These are phyloP conservation scores for Drosophila siamana DNA, from an alignment of 2,888 invertebrate species.

Conservation along the genomic window DNA sequence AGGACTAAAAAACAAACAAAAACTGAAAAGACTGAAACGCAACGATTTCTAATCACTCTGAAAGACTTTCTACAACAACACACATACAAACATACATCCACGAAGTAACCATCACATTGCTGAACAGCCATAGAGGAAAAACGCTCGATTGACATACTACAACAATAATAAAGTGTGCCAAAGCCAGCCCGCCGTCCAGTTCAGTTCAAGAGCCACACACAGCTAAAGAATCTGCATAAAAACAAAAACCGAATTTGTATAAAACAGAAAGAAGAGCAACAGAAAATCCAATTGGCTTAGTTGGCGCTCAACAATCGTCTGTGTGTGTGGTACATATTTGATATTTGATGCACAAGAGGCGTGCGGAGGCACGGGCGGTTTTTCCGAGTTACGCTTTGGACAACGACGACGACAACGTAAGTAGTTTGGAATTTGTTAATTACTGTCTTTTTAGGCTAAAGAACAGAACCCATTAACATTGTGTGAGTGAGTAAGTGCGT, in stretches of 20 bases:
- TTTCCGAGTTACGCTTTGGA: constrained; percentile 72
- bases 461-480: constrained; percentile 27
- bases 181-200: constrained; percentile 33
- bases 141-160: constrained; percentile 41
- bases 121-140: constrained; percentile 62
- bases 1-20: constrained; percentile 42
- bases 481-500: constrained; percentile 17
- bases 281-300: constrained; percentile 33
- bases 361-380: constrained; percentile 59
- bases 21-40: constrained; percentile 73
- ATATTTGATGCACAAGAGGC: constrained; percentile 60
- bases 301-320: neutral
- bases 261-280: constrained; percentile 36
- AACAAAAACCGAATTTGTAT: constrained; percentile 44
- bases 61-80: constrained; percentile 69
- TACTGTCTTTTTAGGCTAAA: constrained; percentile 31
- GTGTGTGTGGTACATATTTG: constrained; percentile 20
- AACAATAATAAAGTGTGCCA: constrained; percentile 64
- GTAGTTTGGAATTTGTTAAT: constrained; percentile 70
- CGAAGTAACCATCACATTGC: constrained; percentile 59
- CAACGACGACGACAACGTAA: constrained; percentile 80
- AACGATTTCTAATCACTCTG: constrained; percentile 67
- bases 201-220: constrained; percentile 42
- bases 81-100: constrained; percentile 28
- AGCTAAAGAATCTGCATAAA: constrained; percentile 31